Percentiles rank a stretch among this genome's conserved stretches.
Conservation (phyloP, 1,140 invertebrate species). For the Melitaea cinxia region DNA sequence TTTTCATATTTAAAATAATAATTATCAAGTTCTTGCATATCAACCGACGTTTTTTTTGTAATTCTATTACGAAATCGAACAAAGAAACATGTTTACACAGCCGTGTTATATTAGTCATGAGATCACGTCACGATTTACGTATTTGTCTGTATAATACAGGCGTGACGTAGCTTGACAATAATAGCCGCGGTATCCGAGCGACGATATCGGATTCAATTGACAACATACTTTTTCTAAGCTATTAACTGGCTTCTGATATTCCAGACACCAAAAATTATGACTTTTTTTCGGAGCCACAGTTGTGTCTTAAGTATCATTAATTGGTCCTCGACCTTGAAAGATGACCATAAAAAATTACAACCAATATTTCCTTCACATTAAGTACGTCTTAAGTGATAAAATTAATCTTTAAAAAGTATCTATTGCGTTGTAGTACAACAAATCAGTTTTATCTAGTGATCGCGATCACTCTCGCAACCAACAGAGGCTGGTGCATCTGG, state of each 20-base stretch:
- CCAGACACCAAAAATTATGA: not conserved
- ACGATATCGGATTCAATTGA: not conserved
- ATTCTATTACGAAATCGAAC: conserved; percentile 12
- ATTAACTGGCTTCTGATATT: not conserved
- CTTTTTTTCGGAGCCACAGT: no score
- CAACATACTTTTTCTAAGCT: not conserved
- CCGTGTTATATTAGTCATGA: conserved; percentile 28
- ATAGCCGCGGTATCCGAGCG: conserved; percentile 22
- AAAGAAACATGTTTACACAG: conserved; percentile 26
- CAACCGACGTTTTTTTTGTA: conserved; percentile 11
- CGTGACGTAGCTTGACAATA: conserved; percentile 28
- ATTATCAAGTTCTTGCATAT: no score
- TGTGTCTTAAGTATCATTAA: no score
- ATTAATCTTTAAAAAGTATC: not conserved
- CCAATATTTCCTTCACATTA: no score
- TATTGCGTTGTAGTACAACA: not conserved
- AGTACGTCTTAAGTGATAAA: not conserved
- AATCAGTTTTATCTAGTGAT: not conserved
- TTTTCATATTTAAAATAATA: no score
- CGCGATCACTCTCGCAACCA: conserved; percentile 54
- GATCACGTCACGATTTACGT: conserved; percentile 37
- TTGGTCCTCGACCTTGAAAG: no score
- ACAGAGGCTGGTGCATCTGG: conserved; percentile 48
- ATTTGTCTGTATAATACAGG: conserved; percentile 28
- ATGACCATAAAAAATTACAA: no score